Evolutionary conservation across 2,888 invertebrate genomes (phyloP), one percentile per base, ranked within the genome.

Genomic region (Neuroscelio doddi): DNA sequence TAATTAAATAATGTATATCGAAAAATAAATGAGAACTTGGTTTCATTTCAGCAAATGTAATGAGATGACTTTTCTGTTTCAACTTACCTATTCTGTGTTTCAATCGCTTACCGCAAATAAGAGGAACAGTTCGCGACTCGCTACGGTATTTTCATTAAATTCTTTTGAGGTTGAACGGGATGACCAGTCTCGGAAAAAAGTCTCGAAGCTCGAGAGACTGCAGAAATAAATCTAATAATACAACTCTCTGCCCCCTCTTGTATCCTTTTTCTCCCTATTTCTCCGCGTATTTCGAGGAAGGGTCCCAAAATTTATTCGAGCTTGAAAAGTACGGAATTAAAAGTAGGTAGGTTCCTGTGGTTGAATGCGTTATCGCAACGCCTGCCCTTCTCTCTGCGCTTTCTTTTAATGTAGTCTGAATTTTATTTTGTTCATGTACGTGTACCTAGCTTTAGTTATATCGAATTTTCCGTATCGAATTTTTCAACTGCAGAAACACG

Each of bases 101-200:
- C 66, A 55, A 67, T 62, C 66, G 66, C 34, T 55, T 51, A 67
- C 66, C 66, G 62, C 66, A 63, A 67, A 67, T 63, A 67, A 57
- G 56, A 69, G 66, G 55, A 69, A 64, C 65, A 36, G 57, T 51
- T 62, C 64, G 63, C 51, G 62, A 56, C 66, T 57, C 59, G 64
- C 72, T 53, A 66, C 70, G 77, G 79, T 78, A 78, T 79, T 79
- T 80, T 78, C 76, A 80, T 80, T 80, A 78, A 78, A 80, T 80
- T 80, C 78, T 77, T 78, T 74, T 74, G 79, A 78, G 79, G 77
- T 76, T 70, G 71, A 52, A 59, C 64, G 46, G 59, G 52, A 59
- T 59, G 56, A 52, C 64, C 55, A 46, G 65, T 68, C 66, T 71
- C 66, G 70, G 72, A 72, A 75, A 78, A 77, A 76, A 77, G 76